Evolutionary conservation across 2,888 invertebrate genomes (phyloP), one percentile per base, ranked within the genome.

Genomic region (Therioaphis trifolii): DNA sequence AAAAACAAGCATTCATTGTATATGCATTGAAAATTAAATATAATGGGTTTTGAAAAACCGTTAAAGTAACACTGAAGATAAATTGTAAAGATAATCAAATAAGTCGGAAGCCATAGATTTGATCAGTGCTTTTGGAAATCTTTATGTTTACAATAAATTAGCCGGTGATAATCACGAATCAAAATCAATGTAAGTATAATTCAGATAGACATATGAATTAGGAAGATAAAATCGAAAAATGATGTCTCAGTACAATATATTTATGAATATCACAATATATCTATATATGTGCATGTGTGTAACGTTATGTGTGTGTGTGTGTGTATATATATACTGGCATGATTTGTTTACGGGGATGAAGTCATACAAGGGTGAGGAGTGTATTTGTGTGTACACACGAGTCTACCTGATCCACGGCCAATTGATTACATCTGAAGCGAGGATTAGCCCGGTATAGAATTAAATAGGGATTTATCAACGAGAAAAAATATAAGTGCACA

Each of bases 401-500:
- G 46, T 52, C 63, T 82, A 82, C 82, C 82, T 82, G 82, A 82
- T 74, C 82, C 74, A 82, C 74, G 82, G 82, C 72, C 82, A 82
- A 82, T 82, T 82, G 82, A 82, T 82, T 82, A 82, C 82, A 82
- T 82, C 82, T 82, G 82, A 74, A 82, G 18, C 63, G 74, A 63
- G 82, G 82, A 82, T 82, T 82, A 82, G 74, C 52, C 24, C 61
- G 29, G 61, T 82, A 82, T 40, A 27, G 82, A 82, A 82, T 74
- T 82, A 82, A 82, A 82, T 63, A 40, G 74, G 63, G 82, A 82
- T 74, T 82, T 82, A 82, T 82, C 82, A 63, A 61, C 72, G 72
- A 72, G 21, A 69, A 76, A 72, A n/a, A 21, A 46, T 52, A 49
- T 49, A 49, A 18, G 27, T 27, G 15, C 21, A 11, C 40, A 79